Base-by-base conservation (phyloP, 23 tunicate species). In the Phallusia fumigata region DNA sequence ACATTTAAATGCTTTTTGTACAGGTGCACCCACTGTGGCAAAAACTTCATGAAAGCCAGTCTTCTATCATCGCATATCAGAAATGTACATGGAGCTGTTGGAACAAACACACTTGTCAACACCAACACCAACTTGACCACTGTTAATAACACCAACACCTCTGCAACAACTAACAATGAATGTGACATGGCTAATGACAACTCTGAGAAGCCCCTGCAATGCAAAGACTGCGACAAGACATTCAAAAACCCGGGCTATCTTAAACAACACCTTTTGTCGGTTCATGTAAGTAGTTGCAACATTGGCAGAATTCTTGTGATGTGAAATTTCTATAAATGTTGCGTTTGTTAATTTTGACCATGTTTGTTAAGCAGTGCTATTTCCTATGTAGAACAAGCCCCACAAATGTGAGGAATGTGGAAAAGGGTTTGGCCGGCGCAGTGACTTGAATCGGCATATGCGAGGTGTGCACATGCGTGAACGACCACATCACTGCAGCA, bases 401-500 rank as follows among this genome's bases (percentile, higher is more conserved):
- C 82, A 88, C 76, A 93, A 93, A 86, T 93, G 97, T 77, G 83
- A 90, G 31, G 73, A 83, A 30, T 93, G 97, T 82, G 92, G 89
- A 31, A 84, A 87, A 44, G 97, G 97, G 0, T 93, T 93, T 53
- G 97, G 97, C 65, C 91, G 97, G 0, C 85, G 82, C 0, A 93
- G 97, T 40, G 97, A 93, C 77, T 49, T 93, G 73, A 88, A 93
- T 34, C 89, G 97, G 0, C 97, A 93, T 73, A 88, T 65, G 81
- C 75, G 97, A 49, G 88, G 93, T 19, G 97, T 93, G n/a, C 97
- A 93, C 80, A 93, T 93, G 97, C 80, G 89, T 16, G 89, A 93
- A 78, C 87, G 97, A 0, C 91, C 91, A 6, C 97, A 93, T 82
- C 75, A 82, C 12, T 93, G 97, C 65, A 32, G 32, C 35, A 93